Conservation (phyloP, 2,888 invertebrate genomes). For the Trichacis sp. region DNA sequence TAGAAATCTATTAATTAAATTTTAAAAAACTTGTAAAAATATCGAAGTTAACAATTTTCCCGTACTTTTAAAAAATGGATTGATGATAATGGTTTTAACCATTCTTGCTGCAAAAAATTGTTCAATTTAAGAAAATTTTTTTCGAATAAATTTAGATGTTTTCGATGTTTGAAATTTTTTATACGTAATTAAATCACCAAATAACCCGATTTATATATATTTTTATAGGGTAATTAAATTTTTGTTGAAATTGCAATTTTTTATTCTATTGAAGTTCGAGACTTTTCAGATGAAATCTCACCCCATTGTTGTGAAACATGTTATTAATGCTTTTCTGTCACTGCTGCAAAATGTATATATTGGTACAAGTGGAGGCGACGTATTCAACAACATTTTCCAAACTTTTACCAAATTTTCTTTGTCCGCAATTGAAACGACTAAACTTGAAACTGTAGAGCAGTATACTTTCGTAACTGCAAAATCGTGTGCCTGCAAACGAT, state of each 20-base stretch:
- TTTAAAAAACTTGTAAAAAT: no score
- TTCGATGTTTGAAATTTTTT: no score
- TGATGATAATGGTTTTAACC: no score
- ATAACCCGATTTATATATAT: no score
- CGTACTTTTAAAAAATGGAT: no score
- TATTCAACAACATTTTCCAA: conserved; percentile 50
- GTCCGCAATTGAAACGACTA: conserved; percentile 44
- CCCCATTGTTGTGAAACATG: conserved; percentile 44
- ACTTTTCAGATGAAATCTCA: conserved; percentile 30
- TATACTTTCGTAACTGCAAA: conserved; percentile 43
- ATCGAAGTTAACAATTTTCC: no score
- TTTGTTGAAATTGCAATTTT: not conserved
- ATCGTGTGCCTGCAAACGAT: conserved; percentile 46
- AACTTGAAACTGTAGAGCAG: conserved; percentile 30
- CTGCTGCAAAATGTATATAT: conserved; percentile 32
- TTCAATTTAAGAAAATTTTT: no score
- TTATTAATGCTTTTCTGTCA: conserved; percentile 45
- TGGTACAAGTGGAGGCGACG: conserved; percentile 41
- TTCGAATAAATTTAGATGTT: no score
- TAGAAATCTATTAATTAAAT: no score
- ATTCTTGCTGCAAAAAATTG: no score
- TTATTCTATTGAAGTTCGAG: no score
- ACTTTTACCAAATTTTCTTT: conserved; percentile 51
- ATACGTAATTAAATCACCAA: no score
- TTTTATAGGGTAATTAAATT: not conserved